Conservation (phyloP, 2,113 vertebrate species). For the Lasiurus cinereus region DNA sequence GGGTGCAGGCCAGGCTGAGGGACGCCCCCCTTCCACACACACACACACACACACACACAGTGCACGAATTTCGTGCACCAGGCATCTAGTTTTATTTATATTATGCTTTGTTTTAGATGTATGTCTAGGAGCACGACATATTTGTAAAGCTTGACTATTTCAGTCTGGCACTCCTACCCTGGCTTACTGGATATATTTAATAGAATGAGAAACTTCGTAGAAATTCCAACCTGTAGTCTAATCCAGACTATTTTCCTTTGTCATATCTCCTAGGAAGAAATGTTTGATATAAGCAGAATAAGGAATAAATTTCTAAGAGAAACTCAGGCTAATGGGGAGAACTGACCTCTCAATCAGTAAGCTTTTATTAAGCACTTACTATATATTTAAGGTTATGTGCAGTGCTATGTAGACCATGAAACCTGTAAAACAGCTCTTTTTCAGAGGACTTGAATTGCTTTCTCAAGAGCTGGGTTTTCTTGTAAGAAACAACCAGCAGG, state of each 20-base stretch:
- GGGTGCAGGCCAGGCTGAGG: too few relatives aligned
- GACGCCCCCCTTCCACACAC: too few relatives aligned
- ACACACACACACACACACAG: too few relatives aligned
- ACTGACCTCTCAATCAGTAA: neutral
- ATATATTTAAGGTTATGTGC: neutral
- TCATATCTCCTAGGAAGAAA: slow-evolving; percentile 30
- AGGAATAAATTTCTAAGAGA: neutral
- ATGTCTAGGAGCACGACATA: neutral
- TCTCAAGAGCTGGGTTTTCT: neutral
- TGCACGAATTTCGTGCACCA: too few relatives aligned
- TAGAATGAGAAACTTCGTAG: neutral
- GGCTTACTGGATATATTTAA: neutral
- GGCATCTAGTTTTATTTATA: neutral
- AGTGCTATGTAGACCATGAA: neutral
- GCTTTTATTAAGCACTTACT: neutral
- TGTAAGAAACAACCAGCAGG: neutral
- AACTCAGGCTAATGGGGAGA: neutral
- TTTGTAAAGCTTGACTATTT: neutral
- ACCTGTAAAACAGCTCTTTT: neutral
- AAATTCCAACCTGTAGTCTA: neutral
- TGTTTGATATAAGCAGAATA: neutral
- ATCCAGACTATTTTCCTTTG: neutral
- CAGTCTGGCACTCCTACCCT: neutral
- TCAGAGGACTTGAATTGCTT: neutral
- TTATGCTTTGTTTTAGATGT: neutral